phyloP scores from a whole-genome alignment of 2,113 vertebrate genomes.

The Microtus montanus region DNA sequence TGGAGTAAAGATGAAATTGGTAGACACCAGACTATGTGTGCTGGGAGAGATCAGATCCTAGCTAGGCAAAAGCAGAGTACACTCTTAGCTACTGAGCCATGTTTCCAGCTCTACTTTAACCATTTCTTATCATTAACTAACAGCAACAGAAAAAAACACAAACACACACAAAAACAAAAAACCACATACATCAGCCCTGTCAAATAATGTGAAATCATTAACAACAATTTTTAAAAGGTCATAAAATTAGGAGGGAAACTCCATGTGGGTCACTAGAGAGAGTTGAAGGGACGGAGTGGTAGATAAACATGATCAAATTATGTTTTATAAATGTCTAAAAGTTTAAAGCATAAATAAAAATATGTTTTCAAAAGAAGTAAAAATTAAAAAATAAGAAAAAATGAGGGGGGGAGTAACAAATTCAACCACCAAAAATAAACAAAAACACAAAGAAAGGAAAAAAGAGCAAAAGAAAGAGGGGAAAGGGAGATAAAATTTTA shows the following conservation, averaged over 20 bases:
- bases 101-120: not conserved
- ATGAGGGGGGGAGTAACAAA: not conserved
- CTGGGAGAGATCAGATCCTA: not conserved
- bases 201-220: constrained; percentile 8
- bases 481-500: not conserved
- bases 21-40: not conserved
- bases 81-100: not conserved
- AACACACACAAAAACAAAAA: not conserved
- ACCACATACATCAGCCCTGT: not conserved
- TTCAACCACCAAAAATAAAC: not conserved
- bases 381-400: not conserved
- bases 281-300: no score
- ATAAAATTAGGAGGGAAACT: not conserved
- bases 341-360: not conserved
- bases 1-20: not conserved
- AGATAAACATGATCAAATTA: not conserved
- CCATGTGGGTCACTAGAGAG: not conserved
- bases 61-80: not conserved
- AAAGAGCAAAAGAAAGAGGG: not conserved
- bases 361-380: not conserved
- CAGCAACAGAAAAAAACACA: not conserved
- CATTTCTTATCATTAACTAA: not conserved
- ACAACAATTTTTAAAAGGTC: not conserved
- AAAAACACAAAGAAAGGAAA: no score
- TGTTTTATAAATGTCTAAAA: not conserved